Evolutionary conservation across 2,113 vertebrate genomes (phyloP).

Genomic region (Ageneiosus marmoratus): DNA sequence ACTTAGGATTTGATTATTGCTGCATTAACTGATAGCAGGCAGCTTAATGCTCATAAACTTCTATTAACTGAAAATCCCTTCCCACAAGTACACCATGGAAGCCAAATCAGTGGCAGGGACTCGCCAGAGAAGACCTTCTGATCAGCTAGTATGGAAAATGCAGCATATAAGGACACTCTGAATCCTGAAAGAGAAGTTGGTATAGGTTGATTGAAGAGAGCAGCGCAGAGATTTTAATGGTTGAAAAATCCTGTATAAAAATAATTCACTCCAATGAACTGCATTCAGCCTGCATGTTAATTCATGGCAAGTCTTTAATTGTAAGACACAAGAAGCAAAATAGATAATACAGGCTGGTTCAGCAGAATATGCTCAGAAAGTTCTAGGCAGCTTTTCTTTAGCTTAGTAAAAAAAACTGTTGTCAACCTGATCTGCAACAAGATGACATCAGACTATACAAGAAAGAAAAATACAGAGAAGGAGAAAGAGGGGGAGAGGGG

Average conservation of each 20-base stretch:
- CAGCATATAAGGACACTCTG: conserved; percentile 6
- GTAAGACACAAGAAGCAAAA: background rate
- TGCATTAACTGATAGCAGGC: conserved; percentile 67
- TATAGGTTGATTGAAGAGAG: background rate
- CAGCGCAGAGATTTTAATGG: background rate
- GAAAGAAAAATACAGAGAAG: conserved; percentile 46
- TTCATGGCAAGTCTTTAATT: background rate
- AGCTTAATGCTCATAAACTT: conserved; percentile 71
- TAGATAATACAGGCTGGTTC: background rate
- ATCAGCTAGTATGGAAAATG: background rate
- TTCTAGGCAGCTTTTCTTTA: conserved; percentile 51
- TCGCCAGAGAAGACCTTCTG: background rate
- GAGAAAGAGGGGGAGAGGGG: conserved; percentile 41
- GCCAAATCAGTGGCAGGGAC: conserved; percentile 46
- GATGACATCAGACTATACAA: conserved; percentile 65
- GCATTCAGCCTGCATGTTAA: background rate
- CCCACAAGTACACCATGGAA: conserved; percentile 52
- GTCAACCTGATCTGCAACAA: conserved; percentile 53
- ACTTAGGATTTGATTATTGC: conserved; percentile 62
- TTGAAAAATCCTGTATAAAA: background rate
- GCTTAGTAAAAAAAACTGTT: conserved; percentile 50
- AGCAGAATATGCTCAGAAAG: conserved; percentile 33
- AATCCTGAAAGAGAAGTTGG: background rate
- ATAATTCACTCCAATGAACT: background rate
- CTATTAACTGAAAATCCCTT: conserved; percentile 58